phyloP scores from a whole-genome alignment of 2,888 invertebrate species.

The Lepidocyrtoides sp. region DNA sequence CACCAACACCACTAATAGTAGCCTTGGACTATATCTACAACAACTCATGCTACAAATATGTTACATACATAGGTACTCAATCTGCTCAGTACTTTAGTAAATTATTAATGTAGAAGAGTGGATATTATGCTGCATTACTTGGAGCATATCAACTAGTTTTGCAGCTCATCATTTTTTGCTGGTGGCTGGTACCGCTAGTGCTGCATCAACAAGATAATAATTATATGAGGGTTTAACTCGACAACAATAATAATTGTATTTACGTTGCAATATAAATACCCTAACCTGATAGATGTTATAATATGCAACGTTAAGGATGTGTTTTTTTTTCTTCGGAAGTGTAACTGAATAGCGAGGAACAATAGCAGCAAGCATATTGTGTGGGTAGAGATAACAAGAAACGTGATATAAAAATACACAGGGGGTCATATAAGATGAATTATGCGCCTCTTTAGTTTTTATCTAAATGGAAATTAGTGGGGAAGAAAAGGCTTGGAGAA shows the following conservation, averaged over 20 bases:
- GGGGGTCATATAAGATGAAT: not conserved
- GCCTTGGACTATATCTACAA: too few relatives aligned
- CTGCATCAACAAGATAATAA: conserved; percentile 54
- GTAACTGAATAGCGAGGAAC: too few relatives aligned
- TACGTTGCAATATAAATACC: conserved; percentile 59
- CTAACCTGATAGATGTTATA: conserved; percentile 14
- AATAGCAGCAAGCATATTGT: not conserved
- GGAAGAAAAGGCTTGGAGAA: not conserved
- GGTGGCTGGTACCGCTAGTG: not conserved
- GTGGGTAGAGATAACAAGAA: not conserved
- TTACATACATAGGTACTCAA: not conserved
- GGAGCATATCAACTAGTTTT: conserved; percentile 10
- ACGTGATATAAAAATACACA: not conserved
- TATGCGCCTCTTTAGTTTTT: conserved; percentile 20
- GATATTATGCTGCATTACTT: conserved; percentile 2
- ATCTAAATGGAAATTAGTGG: conserved; percentile 4
- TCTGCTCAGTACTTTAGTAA: conserved; percentile 21
- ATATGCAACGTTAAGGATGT: not conserved
- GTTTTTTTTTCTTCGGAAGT: not conserved
- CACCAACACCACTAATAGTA: too few relatives aligned
- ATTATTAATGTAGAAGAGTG: conserved; percentile 50
- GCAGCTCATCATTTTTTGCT: not conserved
- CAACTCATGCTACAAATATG: too few relatives aligned
- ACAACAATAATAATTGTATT: conserved; percentile 41
- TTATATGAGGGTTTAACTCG: conserved; percentile 44